Conservation (phyloP, 2,888 invertebrate species). For the Cosmia pyralina region DNA sequence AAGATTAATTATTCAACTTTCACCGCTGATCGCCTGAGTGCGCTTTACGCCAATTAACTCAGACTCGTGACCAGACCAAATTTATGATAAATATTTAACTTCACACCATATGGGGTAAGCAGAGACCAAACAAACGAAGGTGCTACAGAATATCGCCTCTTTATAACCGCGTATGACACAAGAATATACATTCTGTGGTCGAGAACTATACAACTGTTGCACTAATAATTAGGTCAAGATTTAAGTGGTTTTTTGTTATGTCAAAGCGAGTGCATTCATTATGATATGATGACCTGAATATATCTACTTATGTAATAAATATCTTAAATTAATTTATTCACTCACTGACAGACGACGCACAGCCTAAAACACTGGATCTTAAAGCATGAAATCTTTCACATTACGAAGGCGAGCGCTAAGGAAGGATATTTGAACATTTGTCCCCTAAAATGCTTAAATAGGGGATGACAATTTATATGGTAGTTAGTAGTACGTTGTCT, state of each 20-base stretch:
- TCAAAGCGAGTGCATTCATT: not conserved
- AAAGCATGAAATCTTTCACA: no score
- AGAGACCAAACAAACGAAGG: not conserved
- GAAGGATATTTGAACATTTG: no score
- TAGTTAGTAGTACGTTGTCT: no score
- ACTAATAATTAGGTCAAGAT: conserved; percentile 33
- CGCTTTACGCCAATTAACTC: conserved; percentile 50
- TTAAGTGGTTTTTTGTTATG: conserved; percentile 12
- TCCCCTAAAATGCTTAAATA: no score
- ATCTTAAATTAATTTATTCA: no score
- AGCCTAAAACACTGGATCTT: no score
- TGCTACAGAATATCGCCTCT: not conserved
- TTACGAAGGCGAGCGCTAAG: no score
- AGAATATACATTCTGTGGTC: conserved; percentile 13
- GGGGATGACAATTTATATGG: no score
- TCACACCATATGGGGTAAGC: not conserved
- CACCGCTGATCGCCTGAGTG: conserved; percentile 51
- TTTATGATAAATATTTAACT: conserved; percentile 26
- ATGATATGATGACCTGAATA: not conserved
- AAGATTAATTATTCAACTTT: conserved; percentile 58
- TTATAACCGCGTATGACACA: not conserved
- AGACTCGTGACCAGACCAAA: conserved; percentile 13
- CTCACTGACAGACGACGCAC: no score
- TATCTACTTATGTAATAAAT: not conserved
- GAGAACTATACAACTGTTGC: not conserved